Evolutionary conservation across 2,113 vertebrate genomes (phyloP), one percentile per base, ranked within the genome.

Genomic region (Corythoichthys intestinalis): DNA sequence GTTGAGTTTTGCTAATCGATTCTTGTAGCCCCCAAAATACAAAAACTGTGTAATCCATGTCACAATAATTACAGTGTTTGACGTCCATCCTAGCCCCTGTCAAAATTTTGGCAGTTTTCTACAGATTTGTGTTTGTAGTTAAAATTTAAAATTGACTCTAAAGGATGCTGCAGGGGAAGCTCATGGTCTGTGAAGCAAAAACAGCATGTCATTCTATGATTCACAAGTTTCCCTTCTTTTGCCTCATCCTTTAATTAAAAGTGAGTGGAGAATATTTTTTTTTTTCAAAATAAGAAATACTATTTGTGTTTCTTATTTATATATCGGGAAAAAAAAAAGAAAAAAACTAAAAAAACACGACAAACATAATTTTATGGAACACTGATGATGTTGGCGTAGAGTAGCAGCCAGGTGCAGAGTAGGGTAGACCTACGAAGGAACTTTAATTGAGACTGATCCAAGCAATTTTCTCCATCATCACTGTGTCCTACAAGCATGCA

Each of bases 81-180:
- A 70, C 50, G 63, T 34, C 37, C 58, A 79, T 48, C 61, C 74
- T 37, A 65, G 49, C 58, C 34, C 76, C 46, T 34, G 2, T 57
- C 77, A 37, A 14, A 6, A 59, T 65, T 77, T 76, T 78, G 52
- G 3, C 53, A 69, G 71, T 78, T 70, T 73, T 69, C 20, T 65
- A 65, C 44, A 54, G 53, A 4, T 65, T 35, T 13, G 14, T 37
- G 34, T 46, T 62, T 15, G 4, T 20, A 6, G 20, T 20, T 64
- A 28, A 50, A 71, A 79, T 75, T 74, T 66, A 49, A 61, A 67
- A 78, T 78, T 75, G 63, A 78, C 64, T 78, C 72, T 73, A 63
- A 28, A 78, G 56, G 69, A 81, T 76, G 60, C 52, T 68, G 65
- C 47, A 78, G 67, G 71, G 48, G 17, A 71, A 78, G 70, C 61